Evolutionary conservation across 2,797 vertebrate genomes (phyloP).

Genomic region (Nannoperca australis): DNA sequence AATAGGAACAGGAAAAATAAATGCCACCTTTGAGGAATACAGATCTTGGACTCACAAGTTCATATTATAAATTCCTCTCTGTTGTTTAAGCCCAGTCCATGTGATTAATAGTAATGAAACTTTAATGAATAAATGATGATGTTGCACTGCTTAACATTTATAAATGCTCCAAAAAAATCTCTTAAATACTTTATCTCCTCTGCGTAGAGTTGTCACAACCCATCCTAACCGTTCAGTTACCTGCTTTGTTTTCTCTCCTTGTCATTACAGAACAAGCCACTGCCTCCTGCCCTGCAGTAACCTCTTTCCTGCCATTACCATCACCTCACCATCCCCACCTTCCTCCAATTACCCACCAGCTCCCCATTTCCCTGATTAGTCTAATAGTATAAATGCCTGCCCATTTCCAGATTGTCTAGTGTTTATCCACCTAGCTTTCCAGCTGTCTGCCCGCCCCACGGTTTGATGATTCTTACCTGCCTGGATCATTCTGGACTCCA

Average conservation of each 20-base stretch:
- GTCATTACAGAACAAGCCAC: no score
- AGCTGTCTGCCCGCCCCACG: not conserved
- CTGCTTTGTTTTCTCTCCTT: no score
- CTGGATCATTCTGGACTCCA: conserved; percentile 32
- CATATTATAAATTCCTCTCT: not conserved
- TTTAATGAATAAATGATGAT: not conserved
- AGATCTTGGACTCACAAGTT: not conserved
- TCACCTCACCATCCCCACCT: no score
- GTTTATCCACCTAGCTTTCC: no score
- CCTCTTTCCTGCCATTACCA: no score
- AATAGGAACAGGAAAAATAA: not conserved
- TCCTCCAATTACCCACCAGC: no score
- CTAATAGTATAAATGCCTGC: no score
- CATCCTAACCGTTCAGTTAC: no score
- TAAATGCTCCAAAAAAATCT: not conserved
- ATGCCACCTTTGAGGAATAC: not conserved
- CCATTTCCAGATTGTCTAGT: no score
- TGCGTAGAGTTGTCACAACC: no score
- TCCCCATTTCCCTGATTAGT: no score
- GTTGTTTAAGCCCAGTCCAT: not conserved
- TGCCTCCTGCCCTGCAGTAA: no score
- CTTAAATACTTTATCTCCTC: not conserved
- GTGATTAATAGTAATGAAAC: conserved; percentile 8
- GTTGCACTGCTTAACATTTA: not conserved
- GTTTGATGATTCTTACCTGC: not conserved